Evolutionary conservation across 2,113 vertebrate species (phyloP), one percentile per base, ranked within the genome.

Genomic region (Elachura formosa): DNA sequence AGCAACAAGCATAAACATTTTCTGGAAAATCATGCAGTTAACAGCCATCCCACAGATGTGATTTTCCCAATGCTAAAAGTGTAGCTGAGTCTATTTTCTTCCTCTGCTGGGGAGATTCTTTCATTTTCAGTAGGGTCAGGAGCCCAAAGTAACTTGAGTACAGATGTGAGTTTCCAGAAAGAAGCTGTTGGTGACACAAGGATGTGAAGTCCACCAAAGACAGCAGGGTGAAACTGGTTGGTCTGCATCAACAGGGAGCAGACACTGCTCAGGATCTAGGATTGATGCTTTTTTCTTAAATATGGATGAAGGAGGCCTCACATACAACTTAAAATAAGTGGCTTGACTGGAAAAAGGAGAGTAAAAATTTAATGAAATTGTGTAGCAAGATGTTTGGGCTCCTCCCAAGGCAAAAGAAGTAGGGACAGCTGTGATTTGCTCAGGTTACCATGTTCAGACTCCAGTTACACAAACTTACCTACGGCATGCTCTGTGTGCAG

Each of bases 381-480:
- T 73, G 34, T 52, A 76, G 69, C 72, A 87, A 56, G 4, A 33
- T 51, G 51, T 63, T 59, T 46, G 51, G 62, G 58, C 11, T 34
- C 8, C 20, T 52, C 40, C 26, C n/a, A 55, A 69, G 46, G 80
- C 45, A 86, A 51, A 85, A 72, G 83, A 62, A 49, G 54, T 29
- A 62, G 87, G 49, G 56, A 87, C 82, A 94, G 91, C 73, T 95
- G 94, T 45, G 67, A 24, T 72, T 73, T 87, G 64, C 74, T 86
- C 72, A 64, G 59, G 69, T 81, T 79, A 56, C 46, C 26, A 2
- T 82, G 84, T 81, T 94, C 80, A 56, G 54, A n/a, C 81, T 90
- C 52, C 59, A 51, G 56, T 80, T 90, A 93, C 85, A 85, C 10
- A 48, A 71, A 51, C 46, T 41, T n/a, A 76, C 83, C 68, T 55